A percentile compares a stretch with the other conserved stretches of the same genome.
Conservation (phyloP, 2,113 vertebrate genomes). For the Conger conger region DNA sequence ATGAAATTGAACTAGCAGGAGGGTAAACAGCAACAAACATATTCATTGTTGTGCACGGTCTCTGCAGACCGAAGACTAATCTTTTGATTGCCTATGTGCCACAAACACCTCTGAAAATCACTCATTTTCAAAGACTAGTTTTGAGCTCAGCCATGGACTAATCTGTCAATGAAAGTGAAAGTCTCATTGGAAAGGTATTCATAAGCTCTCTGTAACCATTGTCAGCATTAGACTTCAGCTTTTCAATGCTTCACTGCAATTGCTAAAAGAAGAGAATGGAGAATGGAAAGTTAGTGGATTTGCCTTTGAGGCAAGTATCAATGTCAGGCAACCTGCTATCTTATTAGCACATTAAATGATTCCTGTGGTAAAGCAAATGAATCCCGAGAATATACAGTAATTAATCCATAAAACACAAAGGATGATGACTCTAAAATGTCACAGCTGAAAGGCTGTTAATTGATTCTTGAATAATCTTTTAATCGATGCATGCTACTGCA, state of each 20-base stretch:
- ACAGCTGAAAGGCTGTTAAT: neutral
- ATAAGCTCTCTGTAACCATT: slow-evolving; percentile 58
- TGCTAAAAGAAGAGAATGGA: slow-evolving; percentile 44
- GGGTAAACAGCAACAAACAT: neutral
- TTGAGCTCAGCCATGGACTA: slow-evolving; percentile 39
- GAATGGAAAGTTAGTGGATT: slow-evolving; percentile 32
- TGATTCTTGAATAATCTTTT: neutral
- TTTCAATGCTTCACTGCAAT: slow-evolving; percentile 58
- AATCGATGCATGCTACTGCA: neutral
- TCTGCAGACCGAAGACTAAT: neutral
- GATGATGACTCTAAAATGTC: neutral
- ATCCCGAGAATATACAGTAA: neutral
- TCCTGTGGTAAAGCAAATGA: neutral
- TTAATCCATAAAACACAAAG: neutral
- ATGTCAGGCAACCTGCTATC: slow-evolving; percentile 36
- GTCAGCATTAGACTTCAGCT: slow-evolving; percentile 59
- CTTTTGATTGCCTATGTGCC: neutral
- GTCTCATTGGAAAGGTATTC: slow-evolving; percentile 53
- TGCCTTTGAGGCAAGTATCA: slow-evolving; percentile 42
- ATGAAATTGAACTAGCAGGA: no score
- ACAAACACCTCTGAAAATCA: neutral
- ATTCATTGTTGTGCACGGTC: neutral
- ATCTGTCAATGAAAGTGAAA: slow-evolving; percentile 45
- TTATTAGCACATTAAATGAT: slow-evolving; percentile 30
- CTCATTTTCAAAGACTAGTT: neutral